Evolutionary conservation across 2,888 invertebrate species (phyloP), one percentile per base, ranked within the genome.

Genomic region (Priocnemis perturbator): DNA sequence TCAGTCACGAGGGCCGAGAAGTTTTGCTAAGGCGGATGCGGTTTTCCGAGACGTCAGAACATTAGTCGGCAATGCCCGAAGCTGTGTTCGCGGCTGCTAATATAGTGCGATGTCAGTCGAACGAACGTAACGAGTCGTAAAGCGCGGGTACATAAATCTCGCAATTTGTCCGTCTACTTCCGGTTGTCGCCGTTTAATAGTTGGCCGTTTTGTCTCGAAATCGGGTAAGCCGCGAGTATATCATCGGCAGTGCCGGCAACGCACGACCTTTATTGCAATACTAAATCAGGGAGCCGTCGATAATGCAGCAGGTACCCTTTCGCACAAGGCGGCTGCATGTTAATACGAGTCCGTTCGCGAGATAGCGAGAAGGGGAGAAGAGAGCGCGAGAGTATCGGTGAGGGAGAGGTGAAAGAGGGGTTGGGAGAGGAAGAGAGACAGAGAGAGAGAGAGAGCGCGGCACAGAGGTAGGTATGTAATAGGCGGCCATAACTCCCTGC

Each of bases 401-500:
- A 47, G 47, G 7, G 47, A 47, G n/a, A 63, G 19, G 37, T 5
- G 19, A 44, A 37, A 59, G 58, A 58, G 11, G 44, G 20, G 37
- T 0, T n/a, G 57, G 26, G 56, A 53, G 53, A 21, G 21, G 20
- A 14, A 44, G 20, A 57, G 30, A 37, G 17, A 37, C 17, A 57
- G 20, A 59, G 60, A 20, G 19, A 19, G 52, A n/a, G 19, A 53
- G 53, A 23, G 21, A 21, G 21, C 3, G 53, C 7, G 4, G 53
- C 5, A 11, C n/a, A n/a, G 50, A 64, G 69, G 45, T 56, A 44
- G 61, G n/a, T 64, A 62, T 74, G 76, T 76, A 81, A 80, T 79
- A 73, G 77, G 71, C 64, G 78, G 78, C 83, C 84, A 85, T 85
- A 86, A 80, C 85, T 79, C 74, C 64, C 67, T 69, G 45, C 52